Conservation (phyloP, 1,140 invertebrate genomes). For the Mamestra configurata region DNA sequence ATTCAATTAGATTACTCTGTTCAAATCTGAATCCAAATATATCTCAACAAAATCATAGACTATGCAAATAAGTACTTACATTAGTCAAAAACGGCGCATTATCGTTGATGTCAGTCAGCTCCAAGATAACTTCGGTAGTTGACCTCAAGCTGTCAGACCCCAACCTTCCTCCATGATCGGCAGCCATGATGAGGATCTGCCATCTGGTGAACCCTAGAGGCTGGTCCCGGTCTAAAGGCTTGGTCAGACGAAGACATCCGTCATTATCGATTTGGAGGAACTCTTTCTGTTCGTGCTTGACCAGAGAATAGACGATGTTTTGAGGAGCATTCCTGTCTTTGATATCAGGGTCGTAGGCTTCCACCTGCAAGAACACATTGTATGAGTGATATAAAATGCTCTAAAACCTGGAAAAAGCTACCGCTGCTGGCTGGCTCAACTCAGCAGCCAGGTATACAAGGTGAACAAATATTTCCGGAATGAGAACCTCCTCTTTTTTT, state of each 20-base stretch:
- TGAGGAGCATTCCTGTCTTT: conserved; percentile 92
- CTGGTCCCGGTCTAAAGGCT: conserved; percentile 95
- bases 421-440: background rate
- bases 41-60: background rate
- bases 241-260: conserved; percentile 93
- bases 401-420: background rate
- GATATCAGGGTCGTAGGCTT: conserved; percentile 96
- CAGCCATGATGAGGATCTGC: conserved; percentile 95
- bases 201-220: conserved; percentile 94
- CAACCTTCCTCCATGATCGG: conserved; percentile 91
- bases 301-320: conserved; percentile 93
- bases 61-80: conserved; percentile 83
- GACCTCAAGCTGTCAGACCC: conserved; percentile 89
- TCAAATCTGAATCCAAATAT: no score
- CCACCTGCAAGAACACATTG: conserved; percentile 83
- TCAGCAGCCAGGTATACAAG: background rate
- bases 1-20: no score
- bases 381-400: no score
- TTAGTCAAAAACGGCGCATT: conserved; percentile 95
- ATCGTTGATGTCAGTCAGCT: conserved; percentile 95
- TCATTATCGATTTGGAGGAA: conserved; percentile 91
- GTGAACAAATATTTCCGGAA: no score
- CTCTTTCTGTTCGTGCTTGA: conserved; percentile 91
- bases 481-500: no score
- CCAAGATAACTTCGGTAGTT: conserved; percentile 92